Evolutionary conservation across 2,113 vertebrate genomes (phyloP).

Genomic region (Tragelaphus scriptus): DNA sequence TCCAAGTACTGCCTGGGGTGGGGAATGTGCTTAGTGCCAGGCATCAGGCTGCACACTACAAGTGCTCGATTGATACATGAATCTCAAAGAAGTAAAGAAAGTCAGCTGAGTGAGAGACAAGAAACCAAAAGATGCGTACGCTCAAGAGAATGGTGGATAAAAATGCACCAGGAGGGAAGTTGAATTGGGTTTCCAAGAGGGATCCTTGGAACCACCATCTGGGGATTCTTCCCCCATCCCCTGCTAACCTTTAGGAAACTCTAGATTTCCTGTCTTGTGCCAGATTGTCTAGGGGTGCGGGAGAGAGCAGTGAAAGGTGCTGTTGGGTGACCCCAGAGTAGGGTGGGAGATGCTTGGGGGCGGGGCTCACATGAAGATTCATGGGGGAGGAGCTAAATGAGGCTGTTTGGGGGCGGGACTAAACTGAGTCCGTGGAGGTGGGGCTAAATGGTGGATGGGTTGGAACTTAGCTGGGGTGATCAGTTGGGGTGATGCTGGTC

Average conservation of each 20-base stretch:
- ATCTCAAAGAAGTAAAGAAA: not conserved
- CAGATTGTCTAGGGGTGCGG: not conserved
- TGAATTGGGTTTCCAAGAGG: not conserved
- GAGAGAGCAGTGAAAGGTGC: not conserved
- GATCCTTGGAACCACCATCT: not conserved
- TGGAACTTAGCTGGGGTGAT: not conserved
- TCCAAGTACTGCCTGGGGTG: not conserved
- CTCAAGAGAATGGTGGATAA: not conserved
- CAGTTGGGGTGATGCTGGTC: not conserved
- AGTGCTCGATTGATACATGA: not conserved
- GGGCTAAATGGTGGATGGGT: not conserved
- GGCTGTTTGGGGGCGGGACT: not conserved
- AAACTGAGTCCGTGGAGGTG: not conserved
- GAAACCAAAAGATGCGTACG: not conserved
- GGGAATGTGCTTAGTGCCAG: not conserved
- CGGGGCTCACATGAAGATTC: not conserved
- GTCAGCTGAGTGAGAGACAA: not conserved
- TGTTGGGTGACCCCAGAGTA: fast-evolving
- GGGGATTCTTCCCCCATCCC: not conserved
- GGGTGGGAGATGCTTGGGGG: not conserved
- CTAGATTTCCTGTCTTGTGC: not conserved
- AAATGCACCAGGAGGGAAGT: not conserved
- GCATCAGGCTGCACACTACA: not conserved
- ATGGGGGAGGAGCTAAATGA: not conserved
- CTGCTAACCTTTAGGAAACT: not conserved